phyloP scores from a whole-genome alignment of 2,888 invertebrate genomes.

The Magallana nippona region DNA sequence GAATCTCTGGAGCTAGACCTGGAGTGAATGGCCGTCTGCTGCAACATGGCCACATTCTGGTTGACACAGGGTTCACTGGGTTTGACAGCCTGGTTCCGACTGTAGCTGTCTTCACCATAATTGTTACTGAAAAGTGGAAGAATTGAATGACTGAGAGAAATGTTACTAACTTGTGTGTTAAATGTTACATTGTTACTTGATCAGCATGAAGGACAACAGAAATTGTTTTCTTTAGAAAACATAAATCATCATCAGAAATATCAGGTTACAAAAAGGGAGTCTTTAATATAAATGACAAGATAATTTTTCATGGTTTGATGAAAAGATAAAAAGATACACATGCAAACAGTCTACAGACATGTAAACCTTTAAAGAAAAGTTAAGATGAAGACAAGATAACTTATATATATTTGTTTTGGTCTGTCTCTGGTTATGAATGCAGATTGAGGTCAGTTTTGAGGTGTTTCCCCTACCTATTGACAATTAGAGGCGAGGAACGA shows the following conservation, averaged over 20 bases:
- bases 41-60: conserved; percentile 40
- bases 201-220: neutral
- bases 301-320: neutral
- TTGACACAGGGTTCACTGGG: conserved; percentile 15
- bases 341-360: neutral
- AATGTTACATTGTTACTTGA: conserved; percentile 9
- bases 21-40: conserved; percentile 54
- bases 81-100: conserved; percentile 15
- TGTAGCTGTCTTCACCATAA: conserved; percentile 34
- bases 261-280: conserved; percentile 11
- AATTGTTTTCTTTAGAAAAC: neutral
- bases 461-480: conserved; percentile 35
- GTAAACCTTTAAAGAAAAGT: neutral
- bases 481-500: conserved; percentile 47
- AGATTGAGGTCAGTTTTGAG: neutral
- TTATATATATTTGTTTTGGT: neutral
- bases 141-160: conserved; percentile 25
- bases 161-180: neutral
- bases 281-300: conserved; percentile 16
- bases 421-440: neutral
- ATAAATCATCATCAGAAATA: neutral
- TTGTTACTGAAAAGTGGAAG: conserved; percentile 34
- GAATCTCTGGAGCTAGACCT: conserved; percentile 62
- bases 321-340: conserved; percentile 18
- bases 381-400: neutral